These are phyloP conservation scores for Hafferia zeledoni DNA, from an alignment of 2,797 vertebrate genomes.

Conservation along the genomic window DNA sequence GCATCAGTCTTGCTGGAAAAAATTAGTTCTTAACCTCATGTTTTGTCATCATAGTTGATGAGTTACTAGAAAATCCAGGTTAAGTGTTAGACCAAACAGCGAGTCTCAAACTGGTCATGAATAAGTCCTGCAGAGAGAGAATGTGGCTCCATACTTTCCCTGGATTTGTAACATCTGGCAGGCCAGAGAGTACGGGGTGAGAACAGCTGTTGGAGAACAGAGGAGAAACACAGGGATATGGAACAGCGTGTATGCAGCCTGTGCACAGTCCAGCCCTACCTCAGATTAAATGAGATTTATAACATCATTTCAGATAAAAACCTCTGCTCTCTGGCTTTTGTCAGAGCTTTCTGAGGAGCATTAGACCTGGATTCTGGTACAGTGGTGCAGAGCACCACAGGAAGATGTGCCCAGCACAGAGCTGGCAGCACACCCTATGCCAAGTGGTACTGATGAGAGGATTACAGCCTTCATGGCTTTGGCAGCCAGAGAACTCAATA, in stretches of 20 bases:
- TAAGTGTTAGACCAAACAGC: constrained; percentile 38
- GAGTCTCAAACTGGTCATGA: constrained; percentile 8
- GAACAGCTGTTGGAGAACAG: constrained; percentile 41
- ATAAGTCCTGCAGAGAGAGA: not conserved
- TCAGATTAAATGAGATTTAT: constrained; percentile 5
- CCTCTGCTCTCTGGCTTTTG: not conserved
- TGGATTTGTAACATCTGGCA: constrained; percentile 41
- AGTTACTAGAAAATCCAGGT: constrained; percentile 39
- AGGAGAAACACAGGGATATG: not conserved
- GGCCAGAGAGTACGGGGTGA: not conserved
- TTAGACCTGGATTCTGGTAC: not conserved
- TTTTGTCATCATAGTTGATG: constrained; percentile 14
- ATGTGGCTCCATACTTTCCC: not conserved
- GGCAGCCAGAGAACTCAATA: not conserved
- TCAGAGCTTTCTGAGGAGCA: not conserved
- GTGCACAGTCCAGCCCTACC: not conserved
- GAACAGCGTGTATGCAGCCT: not conserved
- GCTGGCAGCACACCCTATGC: not conserved
- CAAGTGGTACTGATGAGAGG: not conserved
- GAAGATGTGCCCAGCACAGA: not conserved
- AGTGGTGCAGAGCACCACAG: not conserved
- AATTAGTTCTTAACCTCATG: not conserved
- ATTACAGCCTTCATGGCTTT: not conserved
- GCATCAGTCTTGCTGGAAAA: not conserved
- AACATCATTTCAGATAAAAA: not conserved